Conservation (phyloP, 2,888 invertebrate genomes). For the Temnothorax ravouxi region DNA sequence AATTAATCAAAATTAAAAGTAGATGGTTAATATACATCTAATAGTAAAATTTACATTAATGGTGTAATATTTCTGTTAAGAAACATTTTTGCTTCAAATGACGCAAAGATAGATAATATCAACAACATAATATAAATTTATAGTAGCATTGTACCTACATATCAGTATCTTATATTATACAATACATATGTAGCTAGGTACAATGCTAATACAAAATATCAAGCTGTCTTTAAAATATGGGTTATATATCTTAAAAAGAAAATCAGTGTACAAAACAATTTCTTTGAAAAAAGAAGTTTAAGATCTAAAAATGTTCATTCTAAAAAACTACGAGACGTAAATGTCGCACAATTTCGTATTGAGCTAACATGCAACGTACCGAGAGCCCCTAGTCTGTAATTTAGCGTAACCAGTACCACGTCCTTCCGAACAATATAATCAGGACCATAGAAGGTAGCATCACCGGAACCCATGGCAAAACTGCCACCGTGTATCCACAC, state of each 20-base stretch:
- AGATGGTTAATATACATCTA: too few relatives aligned
- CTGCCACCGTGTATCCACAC: slow-evolving; percentile 80
- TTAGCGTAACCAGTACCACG: slow-evolving; percentile 79
- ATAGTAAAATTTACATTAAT: background rate
- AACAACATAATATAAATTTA: background rate
- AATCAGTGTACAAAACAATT: background rate
- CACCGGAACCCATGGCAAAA: slow-evolving; percentile 73
- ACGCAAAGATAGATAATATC: background rate
- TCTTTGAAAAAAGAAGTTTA: background rate
- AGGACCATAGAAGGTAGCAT: slow-evolving; percentile 76
- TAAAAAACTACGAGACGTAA: background rate
- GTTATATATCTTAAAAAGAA: background rate
- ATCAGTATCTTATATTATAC: too few relatives aligned
- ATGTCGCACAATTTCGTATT: slow-evolving; percentile 18
- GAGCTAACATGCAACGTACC: slow-evolving; percentile 66
- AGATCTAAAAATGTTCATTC: background rate
- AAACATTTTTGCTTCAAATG: background rate
- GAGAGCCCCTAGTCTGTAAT: slow-evolving; percentile 79
- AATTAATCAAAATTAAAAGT: background rate
- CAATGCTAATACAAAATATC: background rate
- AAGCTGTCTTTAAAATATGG: background rate
- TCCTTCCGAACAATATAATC: slow-evolving; percentile 79
- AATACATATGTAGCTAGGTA: background rate
- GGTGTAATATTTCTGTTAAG: background rate
- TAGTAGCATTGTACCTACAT: background rate